Percentiles rank a stretch among this genome's conserved stretches.
Evolutionary conservation across 2,113 vertebrate genomes (phyloP).

Genomic region (Vireo altiloquus): DNA sequence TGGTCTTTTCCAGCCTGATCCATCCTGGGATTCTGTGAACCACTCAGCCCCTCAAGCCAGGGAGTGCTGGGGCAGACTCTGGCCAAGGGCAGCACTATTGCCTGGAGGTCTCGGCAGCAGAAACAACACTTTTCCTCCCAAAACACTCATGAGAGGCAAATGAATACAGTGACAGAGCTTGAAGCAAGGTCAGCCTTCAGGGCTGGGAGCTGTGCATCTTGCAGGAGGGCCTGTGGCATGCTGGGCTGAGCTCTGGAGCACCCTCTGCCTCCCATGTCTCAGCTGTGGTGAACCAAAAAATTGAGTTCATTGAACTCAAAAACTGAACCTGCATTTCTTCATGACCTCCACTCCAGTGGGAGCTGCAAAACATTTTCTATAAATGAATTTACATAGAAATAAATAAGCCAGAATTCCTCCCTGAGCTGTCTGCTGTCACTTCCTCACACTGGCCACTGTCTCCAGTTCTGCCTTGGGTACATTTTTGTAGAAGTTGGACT

Average conservation of each 20-base stretch:
- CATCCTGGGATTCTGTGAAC: neutral
- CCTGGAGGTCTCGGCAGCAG: neutral
- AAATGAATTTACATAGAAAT: neutral
- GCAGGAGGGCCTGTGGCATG: neutral
- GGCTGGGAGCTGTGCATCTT: neutral
- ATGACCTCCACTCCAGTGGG: neutral
- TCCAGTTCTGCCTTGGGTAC: neutral
- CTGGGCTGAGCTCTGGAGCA: neutral
- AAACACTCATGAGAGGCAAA: neutral
- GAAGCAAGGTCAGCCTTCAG: neutral
- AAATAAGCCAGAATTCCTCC: neutral
- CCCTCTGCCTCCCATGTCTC: neutral
- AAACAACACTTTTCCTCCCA: neutral
- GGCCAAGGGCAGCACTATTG: neutral
- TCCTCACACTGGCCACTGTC: fast-evolving
- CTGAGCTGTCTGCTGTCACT: neutral
- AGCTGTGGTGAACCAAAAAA: neutral
- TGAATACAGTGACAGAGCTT: neutral
- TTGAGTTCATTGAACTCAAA: neutral
- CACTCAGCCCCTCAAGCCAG: fast-evolving
- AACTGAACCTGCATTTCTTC: neutral
- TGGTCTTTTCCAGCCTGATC: neutral
- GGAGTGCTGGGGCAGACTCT: neutral
- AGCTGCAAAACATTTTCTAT: neutral
- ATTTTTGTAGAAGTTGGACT: neutral